phyloP scores from a whole-genome alignment of 2,113 vertebrate species.

The Delphinapterus leucas region DNA sequence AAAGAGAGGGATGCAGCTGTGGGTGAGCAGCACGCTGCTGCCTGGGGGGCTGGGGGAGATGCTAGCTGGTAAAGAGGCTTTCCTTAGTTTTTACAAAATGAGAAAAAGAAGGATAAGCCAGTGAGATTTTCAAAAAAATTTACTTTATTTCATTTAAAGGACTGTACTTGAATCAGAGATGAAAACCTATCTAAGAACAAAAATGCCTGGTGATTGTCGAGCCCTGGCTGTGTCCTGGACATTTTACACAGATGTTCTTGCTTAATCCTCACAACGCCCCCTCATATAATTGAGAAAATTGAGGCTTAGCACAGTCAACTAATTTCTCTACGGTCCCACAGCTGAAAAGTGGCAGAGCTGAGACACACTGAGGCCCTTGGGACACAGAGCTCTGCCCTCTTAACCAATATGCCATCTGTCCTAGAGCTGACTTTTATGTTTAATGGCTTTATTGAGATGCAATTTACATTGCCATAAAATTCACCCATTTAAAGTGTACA shows the following conservation, averaged over 20 bases:
- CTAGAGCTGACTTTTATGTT: background rate
- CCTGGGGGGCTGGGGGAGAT: background rate
- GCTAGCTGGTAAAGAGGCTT: background rate
- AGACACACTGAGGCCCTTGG: background rate
- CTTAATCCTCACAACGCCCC: background rate
- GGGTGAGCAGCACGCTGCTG: too few relatives aligned
- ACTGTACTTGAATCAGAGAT: background rate
- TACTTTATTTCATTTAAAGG: background rate
- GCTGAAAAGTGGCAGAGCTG: background rate
- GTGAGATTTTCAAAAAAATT: background rate
- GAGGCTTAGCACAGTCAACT: background rate
- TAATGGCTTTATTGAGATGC: background rate
- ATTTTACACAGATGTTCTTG: background rate
- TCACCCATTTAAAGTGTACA: background rate
- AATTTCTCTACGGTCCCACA: background rate
- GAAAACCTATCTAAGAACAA: background rate
- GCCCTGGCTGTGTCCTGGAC: rapidly evolving
- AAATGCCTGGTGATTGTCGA: background rate
- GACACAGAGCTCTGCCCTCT: background rate
- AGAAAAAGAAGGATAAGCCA: background rate
- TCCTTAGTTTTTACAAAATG: background rate
- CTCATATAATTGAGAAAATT: background rate
- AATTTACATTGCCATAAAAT: background rate
- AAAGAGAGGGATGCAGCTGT: too few relatives aligned
- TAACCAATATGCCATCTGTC: background rate